Evolutionary conservation across 1,140 invertebrate genomes (phyloP), one percentile per base, ranked within the genome.

Genomic region (Gonioctena quinquepunctata): DNA sequence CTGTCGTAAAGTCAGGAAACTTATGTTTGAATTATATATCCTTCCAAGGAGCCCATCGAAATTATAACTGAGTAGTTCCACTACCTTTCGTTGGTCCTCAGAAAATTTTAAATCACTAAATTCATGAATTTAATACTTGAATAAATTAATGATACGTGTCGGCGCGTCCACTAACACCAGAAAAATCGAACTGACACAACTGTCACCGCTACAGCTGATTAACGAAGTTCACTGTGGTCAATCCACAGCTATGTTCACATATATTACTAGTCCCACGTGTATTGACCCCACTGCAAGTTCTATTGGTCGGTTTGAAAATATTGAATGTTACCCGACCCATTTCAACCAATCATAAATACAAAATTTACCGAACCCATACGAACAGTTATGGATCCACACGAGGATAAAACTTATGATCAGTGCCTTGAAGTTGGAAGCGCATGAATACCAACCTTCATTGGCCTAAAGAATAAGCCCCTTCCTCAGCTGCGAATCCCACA

Each of bases 181-280:
- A 26, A 26, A 61, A 66, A 49, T 63, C 48, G 48, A 52, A 70
- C 60, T 59, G 61, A n/a, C 11, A 42, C 7, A 42, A n/a, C 33
- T 13, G 33, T 64, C 61, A 57, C 56, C 23, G 18, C 63, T 42
- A 8, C 69, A 70, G 68, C 68, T 70, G 68, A 70, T 70, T 56
- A 57, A 5, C 13, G 27, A 23, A 26, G n/a, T n/a, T 42, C 33
- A 42, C 11, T 42, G 11, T 42, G 11, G 33, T 42, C 62, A 50
- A 60, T 61, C 22, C 26, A 27, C 54, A 13, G n/a, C 69, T 70
- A 69, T 27, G n/a, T 69, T 69, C 59, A 54, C 27, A 21, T 8
- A 7, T 49, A 50, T 64, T 25, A 19, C 16, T 33, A 28, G 52
- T 70, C 54, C 28, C 69, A 70, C 69, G 69, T 70, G 69, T 52